Evolutionary conservation across 2,797 vertebrate genomes (phyloP).

Genomic region (Malacoraja senta): DNA sequence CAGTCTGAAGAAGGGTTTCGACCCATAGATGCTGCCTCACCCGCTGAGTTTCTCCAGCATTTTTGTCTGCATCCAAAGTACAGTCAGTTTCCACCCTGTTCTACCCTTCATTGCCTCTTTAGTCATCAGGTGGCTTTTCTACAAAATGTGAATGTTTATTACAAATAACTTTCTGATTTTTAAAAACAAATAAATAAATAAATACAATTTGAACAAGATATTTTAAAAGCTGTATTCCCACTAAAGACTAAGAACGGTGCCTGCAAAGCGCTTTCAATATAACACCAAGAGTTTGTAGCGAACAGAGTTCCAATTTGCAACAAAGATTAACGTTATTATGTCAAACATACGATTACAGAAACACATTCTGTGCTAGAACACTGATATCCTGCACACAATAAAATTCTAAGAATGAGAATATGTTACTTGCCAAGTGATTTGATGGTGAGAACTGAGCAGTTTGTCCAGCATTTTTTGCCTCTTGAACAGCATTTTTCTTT

Average conservation of each 20-base stretch:
- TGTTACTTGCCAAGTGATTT: conserved; percentile 18
- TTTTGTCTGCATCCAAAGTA: no score
- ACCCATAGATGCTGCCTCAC: no score
- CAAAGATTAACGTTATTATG: conserved; percentile 17
- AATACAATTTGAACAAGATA: background rate
- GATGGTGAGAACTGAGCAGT: background rate
- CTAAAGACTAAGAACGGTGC: background rate
- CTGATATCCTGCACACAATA: background rate
- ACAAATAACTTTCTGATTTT: background rate
- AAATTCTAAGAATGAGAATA: conserved; percentile 15
- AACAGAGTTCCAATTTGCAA: conserved; percentile 19
- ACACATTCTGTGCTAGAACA: conserved; percentile 25
- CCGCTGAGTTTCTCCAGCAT: no score
- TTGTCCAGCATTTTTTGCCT: background rate
- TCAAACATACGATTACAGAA: background rate
- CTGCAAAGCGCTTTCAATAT: background rate
- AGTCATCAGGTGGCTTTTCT: no score
- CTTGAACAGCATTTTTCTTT: background rate
- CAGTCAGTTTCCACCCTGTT: no score
- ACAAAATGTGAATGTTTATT: background rate
- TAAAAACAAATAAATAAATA: no score
- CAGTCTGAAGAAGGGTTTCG: no score
- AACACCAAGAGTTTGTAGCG: no score
- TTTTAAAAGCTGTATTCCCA: background rate
- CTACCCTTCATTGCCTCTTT: no score